These are phyloP conservation scores for Poliocrania exsul DNA, from an alignment of 2,797 vertebrate species.

Conservation along the genomic window DNA sequence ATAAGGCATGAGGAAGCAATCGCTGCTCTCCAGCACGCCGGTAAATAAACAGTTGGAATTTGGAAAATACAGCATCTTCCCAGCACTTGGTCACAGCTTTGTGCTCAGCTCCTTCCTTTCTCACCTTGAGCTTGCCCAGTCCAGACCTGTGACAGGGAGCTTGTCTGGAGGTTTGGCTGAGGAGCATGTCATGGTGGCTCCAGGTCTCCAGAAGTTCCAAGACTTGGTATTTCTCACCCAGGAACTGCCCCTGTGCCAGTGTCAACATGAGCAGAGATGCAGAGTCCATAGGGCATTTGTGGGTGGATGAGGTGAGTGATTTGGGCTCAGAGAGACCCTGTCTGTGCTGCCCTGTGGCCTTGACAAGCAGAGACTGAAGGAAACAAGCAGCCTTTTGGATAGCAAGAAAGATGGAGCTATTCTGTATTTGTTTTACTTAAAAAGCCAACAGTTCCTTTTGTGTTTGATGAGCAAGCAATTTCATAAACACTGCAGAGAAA, in stretches of 20 bases:
- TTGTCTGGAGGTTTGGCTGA: neutral
- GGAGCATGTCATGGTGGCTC: neutral
- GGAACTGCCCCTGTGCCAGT: neutral
- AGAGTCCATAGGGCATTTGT: neutral
- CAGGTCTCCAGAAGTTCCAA: neutral
- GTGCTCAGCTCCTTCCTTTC: neutral
- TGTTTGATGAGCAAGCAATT: conserved; percentile 34
- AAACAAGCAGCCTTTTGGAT: neutral
- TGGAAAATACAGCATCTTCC: neutral
- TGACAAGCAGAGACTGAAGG: neutral
- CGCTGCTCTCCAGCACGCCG: neutral
- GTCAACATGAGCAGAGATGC: neutral
- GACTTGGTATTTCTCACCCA: neutral
- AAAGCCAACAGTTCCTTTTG: conserved; percentile 23
- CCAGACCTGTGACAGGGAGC: neutral
- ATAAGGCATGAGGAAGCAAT: conserved; percentile 37
- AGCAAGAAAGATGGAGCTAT: neutral
- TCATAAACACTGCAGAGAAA: conserved; percentile 43
- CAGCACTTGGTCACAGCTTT: neutral
- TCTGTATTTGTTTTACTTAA: conserved; percentile 34
- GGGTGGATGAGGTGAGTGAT: neutral
- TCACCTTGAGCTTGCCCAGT: neutral
- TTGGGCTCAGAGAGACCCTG: neutral
- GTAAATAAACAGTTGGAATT: conserved; percentile 48
- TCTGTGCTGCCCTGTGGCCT: neutral